Conservation (phyloP, 2,797 vertebrate genomes). For the Xiphophorus birchmanni region DNA sequence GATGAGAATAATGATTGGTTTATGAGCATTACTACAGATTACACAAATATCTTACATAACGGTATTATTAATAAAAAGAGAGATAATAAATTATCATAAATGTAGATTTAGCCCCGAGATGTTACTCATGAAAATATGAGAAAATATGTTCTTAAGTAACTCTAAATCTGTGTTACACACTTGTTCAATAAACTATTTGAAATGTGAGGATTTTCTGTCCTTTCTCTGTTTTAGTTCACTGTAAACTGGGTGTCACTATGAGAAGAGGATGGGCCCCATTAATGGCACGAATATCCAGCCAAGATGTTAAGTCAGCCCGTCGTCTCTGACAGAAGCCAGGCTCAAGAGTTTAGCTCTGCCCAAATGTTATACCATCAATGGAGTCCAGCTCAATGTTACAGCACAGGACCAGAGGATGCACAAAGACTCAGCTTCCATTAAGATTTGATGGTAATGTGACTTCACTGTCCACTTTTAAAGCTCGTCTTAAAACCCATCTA, state of each 20-base stretch:
- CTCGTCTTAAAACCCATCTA: too few relatives aligned
- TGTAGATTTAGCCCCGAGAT: neutral
- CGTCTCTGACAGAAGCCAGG: conserved; percentile 46
- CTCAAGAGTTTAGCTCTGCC: conserved; percentile 1
- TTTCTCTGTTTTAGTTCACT: conserved; percentile 17
- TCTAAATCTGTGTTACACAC: neutral
- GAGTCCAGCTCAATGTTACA: conserved; percentile 3
- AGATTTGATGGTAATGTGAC: neutral
- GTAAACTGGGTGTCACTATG: conserved; percentile 13
- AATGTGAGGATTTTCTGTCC: conserved; percentile 12
- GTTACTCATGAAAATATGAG: conserved; percentile 17
- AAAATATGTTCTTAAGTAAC: neutral
- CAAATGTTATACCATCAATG: neutral
- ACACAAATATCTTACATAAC: neutral
- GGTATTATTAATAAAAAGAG: neutral
- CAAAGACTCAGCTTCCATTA: neutral
- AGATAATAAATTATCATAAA: neutral
- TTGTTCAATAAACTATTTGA: conserved; percentile 12
- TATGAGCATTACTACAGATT: neutral
- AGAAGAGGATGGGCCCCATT: conserved; percentile 26
- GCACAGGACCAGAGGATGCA: conserved; percentile 3
- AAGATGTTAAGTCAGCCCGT: conserved; percentile 14
- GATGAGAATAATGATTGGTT: neutral
- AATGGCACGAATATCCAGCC: conserved; percentile 23
- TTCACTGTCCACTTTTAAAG: too few relatives aligned